Conservation (phyloP, 2,888 invertebrate species). For the Argyresthia albistria region DNA sequence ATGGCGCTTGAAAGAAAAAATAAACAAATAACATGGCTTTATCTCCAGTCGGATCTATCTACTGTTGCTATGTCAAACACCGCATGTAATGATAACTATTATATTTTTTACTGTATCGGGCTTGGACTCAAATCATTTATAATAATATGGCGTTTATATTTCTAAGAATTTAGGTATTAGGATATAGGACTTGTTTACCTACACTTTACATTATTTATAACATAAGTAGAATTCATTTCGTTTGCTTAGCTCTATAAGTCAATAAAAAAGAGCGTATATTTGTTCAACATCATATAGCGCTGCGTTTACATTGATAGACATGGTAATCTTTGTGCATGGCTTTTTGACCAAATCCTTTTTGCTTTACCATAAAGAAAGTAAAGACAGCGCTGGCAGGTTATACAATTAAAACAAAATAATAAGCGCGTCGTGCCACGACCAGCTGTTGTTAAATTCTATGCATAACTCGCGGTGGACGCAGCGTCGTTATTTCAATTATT, state of each 20-base stretch:
- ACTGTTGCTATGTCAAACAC: slow-evolving; percentile 28
- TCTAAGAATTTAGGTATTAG: too few species aligned
- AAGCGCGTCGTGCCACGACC: slow-evolving; percentile 20
- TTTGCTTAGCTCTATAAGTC: too few species aligned
- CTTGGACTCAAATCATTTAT: too few species aligned
- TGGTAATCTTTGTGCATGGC: background rate
- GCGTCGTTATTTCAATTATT: slow-evolving; percentile 71
- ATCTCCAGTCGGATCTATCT: slow-evolving; percentile 29
- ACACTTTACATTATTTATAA: too few species aligned
- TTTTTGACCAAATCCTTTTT: slow-evolving; percentile 1
- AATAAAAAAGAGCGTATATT: too few species aligned
- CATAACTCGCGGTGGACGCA: slow-evolving; percentile 46
- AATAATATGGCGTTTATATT: too few species aligned
- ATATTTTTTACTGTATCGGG: too few species aligned
- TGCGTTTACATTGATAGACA: background rate
- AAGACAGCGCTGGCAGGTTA: background rate
- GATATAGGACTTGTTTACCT: too few species aligned
- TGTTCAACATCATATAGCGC: too few species aligned
- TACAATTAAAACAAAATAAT: slow-evolving; percentile 14
- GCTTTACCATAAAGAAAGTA: background rate
- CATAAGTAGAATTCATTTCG: too few species aligned
- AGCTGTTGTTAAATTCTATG: slow-evolving; percentile 66
- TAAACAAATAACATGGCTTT: slow-evolving; percentile 34
- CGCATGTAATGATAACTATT: slow-evolving; percentile 8
- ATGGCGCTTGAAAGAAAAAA: slow-evolving; percentile 26